These are phyloP conservation scores for Florisuga fusca DNA, from an alignment of 2,797 vertebrate species.

Conservation along the genomic window DNA sequence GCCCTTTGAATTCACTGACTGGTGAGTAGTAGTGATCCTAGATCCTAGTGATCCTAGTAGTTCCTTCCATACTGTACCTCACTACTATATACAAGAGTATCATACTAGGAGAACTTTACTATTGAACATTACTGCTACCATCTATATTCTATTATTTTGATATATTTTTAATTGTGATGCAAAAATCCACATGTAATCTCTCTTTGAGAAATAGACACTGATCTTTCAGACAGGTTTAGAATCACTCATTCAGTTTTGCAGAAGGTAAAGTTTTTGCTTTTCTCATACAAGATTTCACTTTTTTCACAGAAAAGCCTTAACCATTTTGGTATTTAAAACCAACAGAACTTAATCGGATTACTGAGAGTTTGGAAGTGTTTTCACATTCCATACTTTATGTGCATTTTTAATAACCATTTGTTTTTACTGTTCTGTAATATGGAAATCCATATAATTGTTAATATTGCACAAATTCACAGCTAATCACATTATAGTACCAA, in stretches of 20 bases:
- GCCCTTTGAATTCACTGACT: not conserved
- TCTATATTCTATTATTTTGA: not conserved
- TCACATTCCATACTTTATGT: conserved; percentile 57
- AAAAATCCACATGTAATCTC: not conserved
- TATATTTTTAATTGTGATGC: not conserved
- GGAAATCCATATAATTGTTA: conserved; percentile 73
- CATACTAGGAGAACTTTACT: not conserved
- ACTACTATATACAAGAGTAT: not conserved
- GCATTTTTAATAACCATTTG: conserved; percentile 76
- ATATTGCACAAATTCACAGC: conserved; percentile 79
- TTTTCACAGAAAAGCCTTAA: not conserved
- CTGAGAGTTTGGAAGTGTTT: conserved; percentile 39
- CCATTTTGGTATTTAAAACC: conserved; percentile 45
- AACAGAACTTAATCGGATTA: conserved; percentile 11
- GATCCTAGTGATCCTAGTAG: not conserved
- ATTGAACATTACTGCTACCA: not conserved
- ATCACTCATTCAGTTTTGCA: not conserved
- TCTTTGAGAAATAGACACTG: not conserved
- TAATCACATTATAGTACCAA: conserved; percentile 80
- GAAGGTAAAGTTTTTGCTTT: not conserved
- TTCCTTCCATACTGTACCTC: not conserved
- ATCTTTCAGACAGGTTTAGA: not conserved
- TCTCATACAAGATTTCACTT: not conserved
- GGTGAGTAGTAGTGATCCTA: not conserved
- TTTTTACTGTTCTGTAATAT: conserved; percentile 66